Conservation (phyloP, 2,797 vertebrate genomes). For the Myotis planiceps region DNA sequence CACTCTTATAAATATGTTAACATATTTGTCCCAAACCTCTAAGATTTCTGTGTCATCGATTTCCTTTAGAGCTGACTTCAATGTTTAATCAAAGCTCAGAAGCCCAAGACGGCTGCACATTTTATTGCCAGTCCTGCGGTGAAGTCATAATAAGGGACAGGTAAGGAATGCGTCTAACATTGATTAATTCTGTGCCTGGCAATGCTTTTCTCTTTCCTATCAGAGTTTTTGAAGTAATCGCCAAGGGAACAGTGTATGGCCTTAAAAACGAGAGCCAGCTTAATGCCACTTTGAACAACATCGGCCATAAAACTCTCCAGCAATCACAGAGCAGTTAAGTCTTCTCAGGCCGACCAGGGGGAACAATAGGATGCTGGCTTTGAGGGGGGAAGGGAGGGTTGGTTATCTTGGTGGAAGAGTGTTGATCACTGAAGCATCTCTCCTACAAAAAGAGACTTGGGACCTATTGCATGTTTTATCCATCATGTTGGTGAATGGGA, state of each 20-base stretch:
- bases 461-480: background rate
- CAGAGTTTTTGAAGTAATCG: conserved; percentile 14
- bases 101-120: conserved; percentile 87
- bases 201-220: background rate
- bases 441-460: background rate
- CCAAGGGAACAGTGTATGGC: background rate
- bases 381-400: background rate
- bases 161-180: conserved; percentile 86
- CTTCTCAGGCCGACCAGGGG: background rate
- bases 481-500: background rate
- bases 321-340: background rate
- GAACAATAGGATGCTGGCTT: background rate
- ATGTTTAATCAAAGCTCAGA: conserved; percentile 87
- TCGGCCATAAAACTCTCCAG: background rate
- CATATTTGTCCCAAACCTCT: conserved; percentile 16
- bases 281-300: conserved; percentile 5
- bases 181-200: background rate
- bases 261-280: conserved; percentile 17
- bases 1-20: background rate
- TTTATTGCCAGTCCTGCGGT: conserved; percentile 94
- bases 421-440: background rate
- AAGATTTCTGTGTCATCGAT: conserved; percentile 60
- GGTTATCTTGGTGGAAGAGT: background rate
- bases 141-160: conserved; percentile 89
- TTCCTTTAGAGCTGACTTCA: conserved; percentile 86